A percentile compares a stretch with the other conserved stretches of the same genome.
These are phyloP conservation scores for Sebastiscus albofasciatus DNA, from an alignment of 2,797 vertebrate genomes.

Conservation along the genomic window DNA sequence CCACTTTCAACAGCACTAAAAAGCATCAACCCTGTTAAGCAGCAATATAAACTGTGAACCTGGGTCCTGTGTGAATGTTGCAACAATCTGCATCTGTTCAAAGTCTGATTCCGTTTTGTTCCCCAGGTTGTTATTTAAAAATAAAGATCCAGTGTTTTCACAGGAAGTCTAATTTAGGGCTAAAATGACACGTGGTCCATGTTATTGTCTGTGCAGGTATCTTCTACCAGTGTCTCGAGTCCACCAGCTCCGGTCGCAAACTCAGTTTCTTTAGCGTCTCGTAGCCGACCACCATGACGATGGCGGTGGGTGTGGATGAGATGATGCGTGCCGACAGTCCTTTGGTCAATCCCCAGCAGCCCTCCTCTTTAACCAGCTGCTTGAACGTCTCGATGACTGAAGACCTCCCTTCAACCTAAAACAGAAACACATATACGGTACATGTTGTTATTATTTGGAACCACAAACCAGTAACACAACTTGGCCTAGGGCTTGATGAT, in stretches of 20 bases:
- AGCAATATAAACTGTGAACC: not conserved
- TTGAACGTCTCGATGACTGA: constrained; percentile 92
- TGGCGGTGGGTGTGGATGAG: constrained; percentile 93
- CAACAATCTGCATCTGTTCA: too few species aligned
- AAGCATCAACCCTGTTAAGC: not conserved
- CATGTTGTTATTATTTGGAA: not conserved
- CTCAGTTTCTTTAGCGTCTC: constrained; percentile 97
- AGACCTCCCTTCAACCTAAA: constrained; percentile 92
- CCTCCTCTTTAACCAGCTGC: constrained; percentile 93
- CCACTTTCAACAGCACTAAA: not conserved
- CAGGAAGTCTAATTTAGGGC: constrained; percentile 1
- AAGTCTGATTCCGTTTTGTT: constrained; percentile 2
- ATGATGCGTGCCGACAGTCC: constrained; percentile 97
- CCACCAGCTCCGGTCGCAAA: constrained; percentile 93
- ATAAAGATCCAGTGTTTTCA: constrained; percentile 6
- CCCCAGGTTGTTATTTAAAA: constrained; percentile 16
- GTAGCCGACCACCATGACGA: constrained; percentile 96
- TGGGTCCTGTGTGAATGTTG: not conserved
- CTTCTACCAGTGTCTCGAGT: constrained; percentile 94
- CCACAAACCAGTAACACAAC: not conserved
- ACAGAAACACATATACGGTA: not conserved
- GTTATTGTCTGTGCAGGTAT: not conserved
- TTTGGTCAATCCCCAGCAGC: constrained; percentile 95
- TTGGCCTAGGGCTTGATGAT: not conserved
- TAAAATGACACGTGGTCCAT: constrained; percentile 43